These are phyloP conservation scores for Chlorospingus semifuscus DNA, from an alignment of 2,797 vertebrate species.

Conservation along the genomic window DNA sequence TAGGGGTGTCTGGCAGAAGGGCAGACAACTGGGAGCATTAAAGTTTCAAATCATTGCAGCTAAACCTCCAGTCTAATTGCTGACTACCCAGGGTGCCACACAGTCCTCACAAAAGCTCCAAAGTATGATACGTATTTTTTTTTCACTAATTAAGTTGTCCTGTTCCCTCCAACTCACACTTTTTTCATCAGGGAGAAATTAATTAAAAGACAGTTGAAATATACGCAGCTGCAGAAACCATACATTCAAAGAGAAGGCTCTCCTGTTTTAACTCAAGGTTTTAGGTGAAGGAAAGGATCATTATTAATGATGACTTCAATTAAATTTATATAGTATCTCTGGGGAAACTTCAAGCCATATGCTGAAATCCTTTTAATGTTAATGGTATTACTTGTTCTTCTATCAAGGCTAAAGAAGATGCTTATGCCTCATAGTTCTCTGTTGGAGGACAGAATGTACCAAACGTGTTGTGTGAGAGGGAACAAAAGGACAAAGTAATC, in stretches of 20 bases:
- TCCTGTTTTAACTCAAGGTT: neutral
- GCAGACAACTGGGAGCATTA: neutral
- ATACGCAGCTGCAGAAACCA: neutral
- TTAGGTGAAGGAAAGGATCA: neutral
- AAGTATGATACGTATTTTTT: neutral
- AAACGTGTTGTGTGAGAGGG: neutral
- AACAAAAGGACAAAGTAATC: neutral
- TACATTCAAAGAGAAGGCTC: neutral
- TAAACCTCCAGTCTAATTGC: neutral
- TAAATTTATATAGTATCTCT: neutral
- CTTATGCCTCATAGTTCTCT: neutral
- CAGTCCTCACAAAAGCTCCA: neutral
- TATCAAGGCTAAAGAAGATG: neutral
- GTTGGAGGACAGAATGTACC: neutral
- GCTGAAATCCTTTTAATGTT: slow-evolving; percentile 25
- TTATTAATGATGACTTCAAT: slow-evolving; percentile 19
- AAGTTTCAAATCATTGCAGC: neutral
- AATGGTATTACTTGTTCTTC: neutral
- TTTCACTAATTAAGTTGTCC: neutral
- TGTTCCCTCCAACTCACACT: neutral
- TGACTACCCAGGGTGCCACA: neutral
- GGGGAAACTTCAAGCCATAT: slow-evolving; percentile 8
- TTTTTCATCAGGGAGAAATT: neutral
- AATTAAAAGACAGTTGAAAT: slow-evolving; percentile 2
- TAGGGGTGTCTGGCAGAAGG: neutral